Evolutionary conservation across 1,140 invertebrate genomes (phyloP).

Genomic region (Bacillus rossius): DNA sequence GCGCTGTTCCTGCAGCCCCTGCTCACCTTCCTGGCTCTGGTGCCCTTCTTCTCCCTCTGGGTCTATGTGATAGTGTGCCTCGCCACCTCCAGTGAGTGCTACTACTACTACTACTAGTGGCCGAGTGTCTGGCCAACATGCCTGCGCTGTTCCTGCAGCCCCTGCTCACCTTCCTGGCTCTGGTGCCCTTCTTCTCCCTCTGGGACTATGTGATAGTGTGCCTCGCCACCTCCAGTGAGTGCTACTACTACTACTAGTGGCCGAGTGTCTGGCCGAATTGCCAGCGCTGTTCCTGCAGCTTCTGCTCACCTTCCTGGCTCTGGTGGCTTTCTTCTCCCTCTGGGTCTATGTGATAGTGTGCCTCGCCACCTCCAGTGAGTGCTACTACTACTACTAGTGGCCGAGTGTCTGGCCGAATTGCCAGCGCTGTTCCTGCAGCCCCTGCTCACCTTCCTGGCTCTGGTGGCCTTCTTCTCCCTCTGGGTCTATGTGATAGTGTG

Average conservation of each 20-base stretch:
- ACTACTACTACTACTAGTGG: too few relatives aligned
- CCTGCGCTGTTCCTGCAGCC: conserved; percentile 86
- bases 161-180: conserved; percentile 72
- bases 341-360: conserved; percentile 76
- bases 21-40: conserved; percentile 72
- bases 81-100: conserved; percentile 64
- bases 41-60: conserved; percentile 82
- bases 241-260: too few relatives aligned
- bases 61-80: conserved; percentile 66
- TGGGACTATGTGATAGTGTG: conserved; percentile 75
- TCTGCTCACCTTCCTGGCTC: conserved; percentile 72
- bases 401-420: too few relatives aligned
- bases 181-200: conserved; percentile 74
- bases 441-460: conserved; percentile 72
- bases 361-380: conserved; percentile 65
- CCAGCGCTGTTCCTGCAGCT: conserved; percentile 86
- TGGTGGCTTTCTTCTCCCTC: conserved; percentile 74
- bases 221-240: conserved; percentile 65
- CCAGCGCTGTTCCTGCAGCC: conserved; percentile 86
- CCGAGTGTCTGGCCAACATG: too few relatives aligned
- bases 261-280: too few relatives aligned
- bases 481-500: conserved; percentile 76
- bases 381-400: too few relatives aligned
- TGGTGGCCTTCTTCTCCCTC: conserved; percentile 74
- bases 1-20: conserved; percentile 83